Conservation (phyloP, 2,113 vertebrate species). For the Xiphias gladius region DNA sequence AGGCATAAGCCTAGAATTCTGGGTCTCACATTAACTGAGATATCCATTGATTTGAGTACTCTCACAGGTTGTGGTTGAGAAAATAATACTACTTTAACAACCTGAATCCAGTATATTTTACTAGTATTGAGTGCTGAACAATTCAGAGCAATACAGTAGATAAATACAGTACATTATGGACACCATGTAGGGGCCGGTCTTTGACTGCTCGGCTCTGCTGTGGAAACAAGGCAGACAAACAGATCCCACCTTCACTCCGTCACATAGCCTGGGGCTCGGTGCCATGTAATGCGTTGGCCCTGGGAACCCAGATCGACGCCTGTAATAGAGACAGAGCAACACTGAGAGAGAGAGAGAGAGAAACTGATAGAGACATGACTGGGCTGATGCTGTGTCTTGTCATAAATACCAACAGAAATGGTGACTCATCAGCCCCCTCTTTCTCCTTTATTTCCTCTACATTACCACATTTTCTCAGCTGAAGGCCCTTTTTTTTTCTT, state of each 20-base stretch:
- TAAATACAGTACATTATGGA: background rate
- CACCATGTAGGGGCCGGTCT: background rate
- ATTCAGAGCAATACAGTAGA: background rate
- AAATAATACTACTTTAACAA: background rate
- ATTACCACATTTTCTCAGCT: constrained; percentile 5
- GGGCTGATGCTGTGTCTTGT: constrained; percentile 41
- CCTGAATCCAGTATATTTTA: background rate
- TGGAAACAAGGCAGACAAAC: background rate
- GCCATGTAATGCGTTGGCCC: background rate
- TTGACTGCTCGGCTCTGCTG: background rate
- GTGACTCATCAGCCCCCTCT: constrained; percentile 55
- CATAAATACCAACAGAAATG: constrained; percentile 52
- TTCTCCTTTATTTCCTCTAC: background rate
- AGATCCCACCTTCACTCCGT: constrained; percentile 2
- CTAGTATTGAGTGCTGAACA: background rate
- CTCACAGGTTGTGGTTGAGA: background rate
- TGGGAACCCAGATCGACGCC: background rate
- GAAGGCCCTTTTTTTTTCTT: background rate
- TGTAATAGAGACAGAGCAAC: background rate
- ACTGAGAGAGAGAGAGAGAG: background rate
- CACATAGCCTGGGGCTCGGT: constrained; percentile 7
- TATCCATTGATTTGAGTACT: background rate
- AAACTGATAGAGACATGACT: constrained; percentile 37
- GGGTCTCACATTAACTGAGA: background rate
- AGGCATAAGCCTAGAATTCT: background rate